Conservation (phyloP, 2,888 invertebrate genomes). For the Yponomeuta plumbellus region DNA sequence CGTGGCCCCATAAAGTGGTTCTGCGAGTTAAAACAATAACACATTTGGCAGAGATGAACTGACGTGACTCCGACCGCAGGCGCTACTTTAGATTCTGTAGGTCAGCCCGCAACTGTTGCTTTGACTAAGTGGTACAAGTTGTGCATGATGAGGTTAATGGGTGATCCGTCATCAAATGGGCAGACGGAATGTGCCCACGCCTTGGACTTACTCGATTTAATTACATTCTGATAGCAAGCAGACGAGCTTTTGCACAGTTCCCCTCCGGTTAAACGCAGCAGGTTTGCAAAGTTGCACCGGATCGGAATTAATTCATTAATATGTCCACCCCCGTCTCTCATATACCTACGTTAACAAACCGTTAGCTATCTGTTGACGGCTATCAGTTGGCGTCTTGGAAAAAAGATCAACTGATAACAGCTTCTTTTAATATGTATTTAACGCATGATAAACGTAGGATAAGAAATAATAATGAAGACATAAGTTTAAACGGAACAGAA, state of each 20-base stretch:
- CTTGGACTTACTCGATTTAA: background rate
- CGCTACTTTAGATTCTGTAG: constrained; percentile 37
- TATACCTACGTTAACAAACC: too few species aligned
- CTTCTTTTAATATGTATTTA: too few species aligned
- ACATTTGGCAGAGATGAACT: constrained; percentile 50
- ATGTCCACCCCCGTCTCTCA: too few species aligned
- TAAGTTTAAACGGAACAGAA: too few species aligned
- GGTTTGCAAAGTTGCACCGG: too few species aligned
- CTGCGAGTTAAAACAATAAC: constrained; percentile 61
- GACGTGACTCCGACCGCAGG: constrained; percentile 39
- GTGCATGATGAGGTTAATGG: constrained; percentile 19
- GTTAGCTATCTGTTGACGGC: too few species aligned
- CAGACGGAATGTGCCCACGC: background rate
- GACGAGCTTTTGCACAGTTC: background rate
- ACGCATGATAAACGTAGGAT: too few species aligned
- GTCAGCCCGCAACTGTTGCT: constrained; percentile 26
- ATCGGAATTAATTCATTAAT: too few species aligned
- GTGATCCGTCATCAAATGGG: constrained; percentile 19
- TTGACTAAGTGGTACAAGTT: constrained; percentile 9
- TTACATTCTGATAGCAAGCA: background rate
- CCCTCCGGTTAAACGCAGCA: too few species aligned
- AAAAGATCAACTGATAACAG: too few species aligned
- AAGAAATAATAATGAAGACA: too few species aligned
- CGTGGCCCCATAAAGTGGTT: constrained; percentile 36
- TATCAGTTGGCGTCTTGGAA: too few species aligned